Conservation (phyloP, 2,888 invertebrate species). For the Phasia obesa region DNA sequence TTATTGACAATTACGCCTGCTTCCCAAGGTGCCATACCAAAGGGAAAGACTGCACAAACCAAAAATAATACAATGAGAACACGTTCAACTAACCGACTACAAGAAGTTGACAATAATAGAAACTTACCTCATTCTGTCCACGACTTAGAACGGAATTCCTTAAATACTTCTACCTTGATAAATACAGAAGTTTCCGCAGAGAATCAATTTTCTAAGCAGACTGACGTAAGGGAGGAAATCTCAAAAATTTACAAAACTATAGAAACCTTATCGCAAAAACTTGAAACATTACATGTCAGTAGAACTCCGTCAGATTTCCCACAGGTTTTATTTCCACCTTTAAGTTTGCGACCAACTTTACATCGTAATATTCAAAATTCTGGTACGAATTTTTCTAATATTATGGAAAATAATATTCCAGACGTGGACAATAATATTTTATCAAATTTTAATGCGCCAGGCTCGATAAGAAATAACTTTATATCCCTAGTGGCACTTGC, state of each 20-base stretch:
- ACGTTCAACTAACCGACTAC: neutral
- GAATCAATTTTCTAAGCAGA: neutral
- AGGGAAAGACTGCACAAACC: neutral
- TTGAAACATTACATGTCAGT: neutral
- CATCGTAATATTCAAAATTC: too few relatives aligned
- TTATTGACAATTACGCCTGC: neutral
- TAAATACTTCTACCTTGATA: neutral
- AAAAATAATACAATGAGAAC: neutral
- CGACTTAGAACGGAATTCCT: neutral
- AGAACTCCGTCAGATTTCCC: neutral
- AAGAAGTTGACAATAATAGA: conserved; percentile 8
- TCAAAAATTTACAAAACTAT: neutral
- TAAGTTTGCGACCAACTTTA: too few relatives aligned
- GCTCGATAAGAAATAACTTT: neutral
- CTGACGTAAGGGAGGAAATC: neutral
- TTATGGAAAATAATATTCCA: too few relatives aligned
- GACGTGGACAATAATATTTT: too few relatives aligned
- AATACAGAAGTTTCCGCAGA: too few relatives aligned
- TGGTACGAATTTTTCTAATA: too few relatives aligned
- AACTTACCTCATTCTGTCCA: neutral
- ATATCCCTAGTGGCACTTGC: conserved; percentile 3
- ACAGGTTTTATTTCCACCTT: too few relatives aligned
- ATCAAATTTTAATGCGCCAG: too few relatives aligned
- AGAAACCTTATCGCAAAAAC: neutral
- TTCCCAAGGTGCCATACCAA: conserved; percentile 10